These are phyloP conservation scores for Chrysomallon squamiferum DNA, from an alignment of 1,140 invertebrate species.

Conservation along the genomic window DNA sequence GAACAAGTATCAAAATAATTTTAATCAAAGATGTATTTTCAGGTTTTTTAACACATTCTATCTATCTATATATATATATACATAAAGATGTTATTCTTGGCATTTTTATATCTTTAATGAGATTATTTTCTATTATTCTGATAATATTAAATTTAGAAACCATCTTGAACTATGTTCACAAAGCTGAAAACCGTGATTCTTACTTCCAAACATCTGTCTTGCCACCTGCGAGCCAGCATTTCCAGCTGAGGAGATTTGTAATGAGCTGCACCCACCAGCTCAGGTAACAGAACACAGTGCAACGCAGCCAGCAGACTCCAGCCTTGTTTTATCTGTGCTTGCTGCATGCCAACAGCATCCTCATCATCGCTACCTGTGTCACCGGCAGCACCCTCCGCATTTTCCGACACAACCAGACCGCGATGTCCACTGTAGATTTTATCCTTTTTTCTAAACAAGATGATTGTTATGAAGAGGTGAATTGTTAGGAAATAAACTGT, in stretches of 20 bases:
- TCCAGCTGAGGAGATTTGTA: constrained; percentile 95
- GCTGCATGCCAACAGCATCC: constrained; percentile 28
- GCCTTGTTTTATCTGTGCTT: constrained; percentile 64
- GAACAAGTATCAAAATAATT: too few species aligned
- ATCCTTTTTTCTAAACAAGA: not conserved
- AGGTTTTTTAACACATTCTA: too few species aligned
- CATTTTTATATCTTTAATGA: too few species aligned
- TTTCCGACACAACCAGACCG: not conserved
- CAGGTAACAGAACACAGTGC: constrained; percentile 94
- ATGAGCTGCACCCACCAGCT: constrained; percentile 75
- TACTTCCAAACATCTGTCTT: constrained; percentile 97
- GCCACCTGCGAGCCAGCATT: constrained; percentile 96
- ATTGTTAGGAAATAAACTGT: too few species aligned
- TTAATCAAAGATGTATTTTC: too few species aligned
- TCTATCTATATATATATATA: too few species aligned
- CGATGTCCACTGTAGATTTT: not conserved
- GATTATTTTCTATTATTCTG: too few species aligned
- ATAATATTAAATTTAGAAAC: too few species aligned
- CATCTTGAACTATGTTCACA: too few species aligned
- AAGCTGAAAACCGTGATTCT: constrained; percentile 10
- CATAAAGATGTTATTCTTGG: too few species aligned
- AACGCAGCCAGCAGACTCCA: constrained; percentile 95
- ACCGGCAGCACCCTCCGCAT: not conserved
- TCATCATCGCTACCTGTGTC: not conserved
- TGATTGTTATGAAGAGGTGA: not conserved